Evolutionary conservation across 2,888 invertebrate species (phyloP), one percentile per base, ranked within the genome.

Genomic region (Crocallis elinguaria): DNA sequence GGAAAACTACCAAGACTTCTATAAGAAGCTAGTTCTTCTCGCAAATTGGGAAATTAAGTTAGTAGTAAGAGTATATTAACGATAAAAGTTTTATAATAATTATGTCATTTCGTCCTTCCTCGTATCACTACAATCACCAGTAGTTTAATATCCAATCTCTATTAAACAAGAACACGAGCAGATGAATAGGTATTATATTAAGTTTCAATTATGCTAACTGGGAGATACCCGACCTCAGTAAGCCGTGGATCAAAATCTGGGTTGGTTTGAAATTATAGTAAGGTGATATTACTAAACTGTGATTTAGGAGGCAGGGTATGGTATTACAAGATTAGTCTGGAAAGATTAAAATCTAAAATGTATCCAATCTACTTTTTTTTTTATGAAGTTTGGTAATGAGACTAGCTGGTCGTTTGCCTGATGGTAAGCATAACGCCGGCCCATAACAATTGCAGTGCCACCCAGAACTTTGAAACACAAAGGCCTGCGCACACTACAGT

Each of bases 161-260:
- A 32, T 54, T 49, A 33, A 42, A 49, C 49, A 41, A 39, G 44
- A 46, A 49, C 49, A 45, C 3, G 21, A 27, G 14, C 7, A 41
- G 12, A 14, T 54, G 43, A 49, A 49, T 48, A 32, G 43, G 48
- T 44, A 54, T 49, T 49, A 54, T 32, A 54, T 54, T 54, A 49
- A 49, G 48, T 54, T 54, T 54, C 42, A 54, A 54, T 54, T 54
- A 44, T 49, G 48, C 25, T 53, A 54, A 38, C 53, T 48, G 38
- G 29, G 27, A 54, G 43, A 54, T 49, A 43, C 29, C 48, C 48
- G 38, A 29, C 48, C 48, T 38, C 43, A 39, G 39, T 46, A 49
- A 48, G 43, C 53, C 48, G 25, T 23, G 53, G 53, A 54, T 54
- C 53, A 54, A 49, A 43, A 38, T 49, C 53, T 43, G 43, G 38